Evolutionary conservation across 2,113 vertebrate species (phyloP).

Genomic region (Albula goreensis): DNA sequence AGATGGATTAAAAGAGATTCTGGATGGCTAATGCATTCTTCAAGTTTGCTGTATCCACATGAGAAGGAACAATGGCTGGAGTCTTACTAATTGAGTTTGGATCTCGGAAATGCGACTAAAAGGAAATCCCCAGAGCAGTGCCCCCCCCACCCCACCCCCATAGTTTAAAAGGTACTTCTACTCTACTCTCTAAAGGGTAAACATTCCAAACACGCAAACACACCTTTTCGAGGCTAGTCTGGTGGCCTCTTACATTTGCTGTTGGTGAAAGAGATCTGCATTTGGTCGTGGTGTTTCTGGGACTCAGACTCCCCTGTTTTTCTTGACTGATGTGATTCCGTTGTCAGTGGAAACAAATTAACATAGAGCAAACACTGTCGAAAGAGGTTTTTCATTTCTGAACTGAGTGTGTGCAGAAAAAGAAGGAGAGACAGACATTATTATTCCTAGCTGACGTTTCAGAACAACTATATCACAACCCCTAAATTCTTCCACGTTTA

Average conservation of each 20-base stretch:
- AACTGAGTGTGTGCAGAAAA: background rate
- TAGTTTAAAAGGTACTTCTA: background rate
- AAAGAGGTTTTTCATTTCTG: background rate
- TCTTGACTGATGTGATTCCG: background rate
- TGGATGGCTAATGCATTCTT: conserved; percentile 25
- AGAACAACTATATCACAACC: background rate
- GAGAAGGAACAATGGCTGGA: conserved; percentile 13
- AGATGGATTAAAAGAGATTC: conserved; percentile 39
- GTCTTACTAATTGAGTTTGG: background rate
- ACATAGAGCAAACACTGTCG: background rate
- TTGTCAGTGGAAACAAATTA: background rate
- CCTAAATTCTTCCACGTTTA: background rate
- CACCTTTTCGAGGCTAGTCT: background rate
- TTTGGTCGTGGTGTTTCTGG: background rate
- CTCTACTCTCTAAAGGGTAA: background rate
- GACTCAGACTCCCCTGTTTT: background rate
- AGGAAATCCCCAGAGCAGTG: background rate
- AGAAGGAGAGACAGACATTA: background rate
- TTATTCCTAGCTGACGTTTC: background rate
- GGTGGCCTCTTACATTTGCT: background rate
- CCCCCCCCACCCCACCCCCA: background rate
- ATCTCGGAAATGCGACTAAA: background rate
- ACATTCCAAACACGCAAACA: background rate
- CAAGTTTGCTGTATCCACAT: conserved; percentile 11
- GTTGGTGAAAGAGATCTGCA: background rate